Base-by-base conservation (phyloP, 2,888 invertebrate genomes). In the Argynnis bischoffii region DNA sequence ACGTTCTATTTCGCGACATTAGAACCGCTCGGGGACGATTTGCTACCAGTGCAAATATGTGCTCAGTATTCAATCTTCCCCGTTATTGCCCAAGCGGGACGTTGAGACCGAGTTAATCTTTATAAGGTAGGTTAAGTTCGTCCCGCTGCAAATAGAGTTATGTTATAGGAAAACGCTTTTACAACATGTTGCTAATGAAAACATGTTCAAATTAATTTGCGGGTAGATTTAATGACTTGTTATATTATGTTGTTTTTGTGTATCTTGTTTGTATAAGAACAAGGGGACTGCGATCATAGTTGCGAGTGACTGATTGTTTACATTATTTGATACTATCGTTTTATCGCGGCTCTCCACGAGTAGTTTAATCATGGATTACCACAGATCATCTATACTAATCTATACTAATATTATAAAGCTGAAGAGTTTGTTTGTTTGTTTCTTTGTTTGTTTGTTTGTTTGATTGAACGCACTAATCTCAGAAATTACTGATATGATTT, bases 61-160 rank as follows among this genome's bases (percentile, higher is more conserved):
- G 74, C 72, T 75, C 74, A 74, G 76, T 76, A 77, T 77, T 77
- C 77, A 77, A 77, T 77, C 77, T 74, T 77, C 69, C 61, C 70
- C 71, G 71, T 74, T 72, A 75, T 74, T 72, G 72, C 72, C 72
- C 73, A 71, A 69, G 64, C 65, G 76, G 74, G 76, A 76, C 73
- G 63, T 50, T 57, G 65, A 57, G 68, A 60, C 66, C 64, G 57
- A 69, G 71, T 72, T 73, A 73, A 73, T 73, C 70, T 71, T 74
- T 74, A 71, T 71, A 72, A 70, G 71, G 69, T 69, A 69, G 69
- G 69, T 73, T 72, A 72, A 71, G 65, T 70, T 71, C 57, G 63
- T 63, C 55, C 41, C 68, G 47, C 55, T 55, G 63, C 47, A 68
- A 70, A 70, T 60, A 66, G 60, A 66, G 63, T 68, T 60, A 66